phyloP scores from a whole-genome alignment of 2,888 invertebrate genomes.

The Drosophila pseudotalamancana region DNA sequence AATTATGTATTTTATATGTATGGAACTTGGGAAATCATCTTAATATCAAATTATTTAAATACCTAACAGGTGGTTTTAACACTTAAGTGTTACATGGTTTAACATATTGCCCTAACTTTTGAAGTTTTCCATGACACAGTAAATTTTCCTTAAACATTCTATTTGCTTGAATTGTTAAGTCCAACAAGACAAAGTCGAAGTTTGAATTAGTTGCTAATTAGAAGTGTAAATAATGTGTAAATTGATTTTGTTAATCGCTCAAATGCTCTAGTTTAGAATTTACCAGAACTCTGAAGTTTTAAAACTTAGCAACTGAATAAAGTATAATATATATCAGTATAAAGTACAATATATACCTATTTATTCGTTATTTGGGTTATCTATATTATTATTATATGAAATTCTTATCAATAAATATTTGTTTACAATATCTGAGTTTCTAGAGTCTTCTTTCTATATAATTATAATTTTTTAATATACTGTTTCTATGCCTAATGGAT shows the following conservation, averaged over 20 bases:
- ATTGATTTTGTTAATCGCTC: conserved; percentile 3
- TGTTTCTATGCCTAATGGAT: conserved; percentile 9
- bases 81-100: conserved; percentile 9
- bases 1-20: not conserved
- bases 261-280: not conserved
- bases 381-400: no score
- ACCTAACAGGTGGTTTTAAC: conserved; percentile 32
- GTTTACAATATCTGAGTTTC: no score
- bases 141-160: not conserved
- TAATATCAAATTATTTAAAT: conserved; percentile 11
- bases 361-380: no score
- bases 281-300: no score
- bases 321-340: no score
- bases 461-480: not conserved
- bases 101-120: not conserved
- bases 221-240: not conserved
- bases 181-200: not conserved
- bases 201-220: not conserved
- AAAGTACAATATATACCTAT: no score
- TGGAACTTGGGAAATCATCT: conserved; percentile 13
- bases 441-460: not conserved
- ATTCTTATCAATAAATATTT: no score
- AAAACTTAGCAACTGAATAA: no score
- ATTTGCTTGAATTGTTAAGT: not conserved
- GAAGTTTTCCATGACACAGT: conserved; percentile 17